A percentile compares a stretch with the other conserved stretches of the same genome.
These are phyloP conservation scores for Spheniscus humboldti DNA, from an alignment of 2,797 vertebrate genomes.

Conservation along the genomic window DNA sequence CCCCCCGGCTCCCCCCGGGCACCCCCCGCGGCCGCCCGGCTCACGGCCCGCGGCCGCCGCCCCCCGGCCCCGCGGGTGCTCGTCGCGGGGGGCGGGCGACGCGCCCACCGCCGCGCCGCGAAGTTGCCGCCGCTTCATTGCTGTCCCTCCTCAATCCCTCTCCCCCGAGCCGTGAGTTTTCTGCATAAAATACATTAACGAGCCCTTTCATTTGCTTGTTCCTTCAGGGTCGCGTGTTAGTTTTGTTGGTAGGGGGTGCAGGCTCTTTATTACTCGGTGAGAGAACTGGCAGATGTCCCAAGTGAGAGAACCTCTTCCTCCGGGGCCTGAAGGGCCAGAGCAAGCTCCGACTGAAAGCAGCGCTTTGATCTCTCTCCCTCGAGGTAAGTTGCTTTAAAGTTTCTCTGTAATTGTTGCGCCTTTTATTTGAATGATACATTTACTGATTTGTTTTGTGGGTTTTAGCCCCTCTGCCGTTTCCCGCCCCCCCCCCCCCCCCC, in stretches of 20 bases:
- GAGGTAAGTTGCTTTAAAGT: constrained; percentile 70
- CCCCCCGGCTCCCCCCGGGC: background rate
- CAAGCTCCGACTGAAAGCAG: constrained; percentile 70
- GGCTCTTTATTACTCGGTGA: constrained; percentile 12
- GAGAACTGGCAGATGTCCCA: constrained; percentile 91
- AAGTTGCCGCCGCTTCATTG: background rate
- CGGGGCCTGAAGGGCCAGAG: constrained; percentile 84
- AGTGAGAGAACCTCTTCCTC: constrained; percentile 80
- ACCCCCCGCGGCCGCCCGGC: too few species aligned
- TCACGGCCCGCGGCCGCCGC: background rate
- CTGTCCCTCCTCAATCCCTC: background rate
- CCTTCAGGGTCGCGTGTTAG: constrained; percentile 58
- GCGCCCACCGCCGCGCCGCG: background rate
- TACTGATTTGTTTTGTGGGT: background rate
- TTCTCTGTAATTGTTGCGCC: constrained; percentile 2
- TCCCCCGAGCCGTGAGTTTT: constrained; percentile 6
- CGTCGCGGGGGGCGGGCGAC: background rate
- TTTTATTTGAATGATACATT: background rate
- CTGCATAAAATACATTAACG: constrained; percentile 12
- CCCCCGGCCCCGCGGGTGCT: background rate
- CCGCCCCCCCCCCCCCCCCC: too few species aligned
- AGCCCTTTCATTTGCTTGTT: constrained; percentile 35
- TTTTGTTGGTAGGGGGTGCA: constrained; percentile 33
- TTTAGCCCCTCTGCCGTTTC: background rate
- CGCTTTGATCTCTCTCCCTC: constrained; percentile 59